Evolutionary conservation across 2,113 vertebrate species (phyloP).

Genomic region (Eclectus roratus): DNA sequence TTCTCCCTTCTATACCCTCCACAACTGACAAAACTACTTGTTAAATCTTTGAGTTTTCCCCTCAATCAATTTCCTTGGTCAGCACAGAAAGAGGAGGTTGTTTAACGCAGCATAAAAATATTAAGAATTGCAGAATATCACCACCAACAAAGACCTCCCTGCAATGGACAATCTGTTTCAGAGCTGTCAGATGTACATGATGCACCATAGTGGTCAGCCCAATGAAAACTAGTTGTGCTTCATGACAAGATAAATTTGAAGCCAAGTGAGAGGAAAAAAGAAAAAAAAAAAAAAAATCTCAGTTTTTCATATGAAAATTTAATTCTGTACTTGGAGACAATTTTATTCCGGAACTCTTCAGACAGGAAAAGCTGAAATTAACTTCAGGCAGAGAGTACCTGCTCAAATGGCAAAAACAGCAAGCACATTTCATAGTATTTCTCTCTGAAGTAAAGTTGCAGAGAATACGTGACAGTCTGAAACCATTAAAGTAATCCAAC

Average conservation of each 20-base stretch:
- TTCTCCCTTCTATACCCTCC: not conserved
- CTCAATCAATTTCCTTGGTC: not conserved
- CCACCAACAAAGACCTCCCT: not conserved
- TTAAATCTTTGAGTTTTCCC: not conserved
- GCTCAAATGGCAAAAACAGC: not conserved
- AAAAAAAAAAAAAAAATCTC: not conserved
- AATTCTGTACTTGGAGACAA: not conserved
- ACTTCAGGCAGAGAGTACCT: not conserved
- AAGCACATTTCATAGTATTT: not conserved
- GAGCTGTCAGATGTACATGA: not conserved
- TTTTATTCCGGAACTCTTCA: not conserved
- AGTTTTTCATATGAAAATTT: not conserved
- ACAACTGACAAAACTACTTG: not conserved
- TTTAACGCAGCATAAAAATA: not conserved
- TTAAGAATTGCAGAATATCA: not conserved
- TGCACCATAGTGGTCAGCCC: not conserved
- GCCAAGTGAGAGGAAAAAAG: not conserved
- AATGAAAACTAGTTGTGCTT: not conserved
- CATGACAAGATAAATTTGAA: not conserved
- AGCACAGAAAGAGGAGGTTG: not conserved
- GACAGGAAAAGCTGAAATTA: not conserved
- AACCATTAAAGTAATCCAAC: not conserved
- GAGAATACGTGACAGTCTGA: not conserved
- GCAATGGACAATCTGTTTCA: not conserved
- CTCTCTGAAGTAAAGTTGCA: not conserved